A percentile compares a stretch with the other conserved stretches of the same genome.
Evolutionary conservation across 2,797 vertebrate species (phyloP).

Genomic region (Darevskia nairensis): DNA sequence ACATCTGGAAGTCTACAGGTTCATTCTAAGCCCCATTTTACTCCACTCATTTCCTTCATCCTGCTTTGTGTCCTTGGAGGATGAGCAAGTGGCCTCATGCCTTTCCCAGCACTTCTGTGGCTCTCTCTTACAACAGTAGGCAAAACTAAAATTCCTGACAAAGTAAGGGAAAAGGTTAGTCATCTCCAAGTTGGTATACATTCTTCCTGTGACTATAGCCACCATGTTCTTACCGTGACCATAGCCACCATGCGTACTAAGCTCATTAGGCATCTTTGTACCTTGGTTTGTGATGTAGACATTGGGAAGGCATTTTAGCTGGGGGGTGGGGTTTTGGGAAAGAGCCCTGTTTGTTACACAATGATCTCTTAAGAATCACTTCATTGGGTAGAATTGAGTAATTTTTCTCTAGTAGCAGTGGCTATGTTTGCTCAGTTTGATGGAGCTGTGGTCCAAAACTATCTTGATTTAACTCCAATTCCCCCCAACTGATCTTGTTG

Average conservation of each 20-base stretch:
- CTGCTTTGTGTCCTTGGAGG: not conserved
- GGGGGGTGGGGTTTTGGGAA: not conserved
- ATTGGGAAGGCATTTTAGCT: not conserved
- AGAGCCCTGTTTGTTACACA: not conserved
- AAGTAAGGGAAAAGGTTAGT: not conserved
- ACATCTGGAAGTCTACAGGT: no score
- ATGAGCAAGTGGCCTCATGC: not conserved
- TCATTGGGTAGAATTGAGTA: not conserved
- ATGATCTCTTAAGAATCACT: no score
- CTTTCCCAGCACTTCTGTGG: not conserved
- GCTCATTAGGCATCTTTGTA: not conserved
- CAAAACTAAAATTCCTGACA: not conserved
- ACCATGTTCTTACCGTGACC: not conserved
- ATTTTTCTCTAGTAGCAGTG: not conserved
- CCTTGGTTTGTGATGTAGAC: not conserved
- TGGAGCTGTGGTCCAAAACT: not conserved
- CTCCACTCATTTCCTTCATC: not conserved
- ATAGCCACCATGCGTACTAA: not conserved
- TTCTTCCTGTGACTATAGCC: not conserved
- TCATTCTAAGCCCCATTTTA: no score
- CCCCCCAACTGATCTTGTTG: no score
- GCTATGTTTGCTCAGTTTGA: no score
- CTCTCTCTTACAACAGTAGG: no score
- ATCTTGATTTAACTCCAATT: no score
- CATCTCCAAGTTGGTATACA: not conserved